These are phyloP conservation scores for Rhinichthys osculus DNA, from an alignment of 2,797 vertebrate species.

Conservation along the genomic window DNA sequence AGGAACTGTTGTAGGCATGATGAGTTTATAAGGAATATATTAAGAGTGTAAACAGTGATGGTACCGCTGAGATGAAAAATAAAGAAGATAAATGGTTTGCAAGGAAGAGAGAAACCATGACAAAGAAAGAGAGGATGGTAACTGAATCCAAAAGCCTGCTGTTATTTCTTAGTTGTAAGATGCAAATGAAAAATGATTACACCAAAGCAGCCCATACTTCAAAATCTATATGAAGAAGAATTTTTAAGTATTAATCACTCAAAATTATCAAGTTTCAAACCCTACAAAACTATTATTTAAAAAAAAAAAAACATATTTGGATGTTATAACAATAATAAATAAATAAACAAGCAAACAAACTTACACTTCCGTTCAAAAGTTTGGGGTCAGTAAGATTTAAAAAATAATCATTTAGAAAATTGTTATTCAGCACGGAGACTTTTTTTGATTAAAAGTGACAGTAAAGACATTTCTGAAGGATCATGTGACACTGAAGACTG, in stretches of 20 bases:
- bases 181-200: not conserved
- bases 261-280: not conserved
- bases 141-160: not conserved
- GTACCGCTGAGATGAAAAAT: conserved; percentile 35
- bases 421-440: not conserved
- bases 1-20: conserved; percentile 11
- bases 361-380: not conserved
- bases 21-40: conserved; percentile 38
- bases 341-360: not conserved
- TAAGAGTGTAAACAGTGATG: conserved; percentile 26
- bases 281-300: no score
- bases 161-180: not conserved
- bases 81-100: not conserved
- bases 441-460: not conserved
- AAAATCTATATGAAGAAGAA: not conserved
- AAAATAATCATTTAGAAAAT: not conserved
- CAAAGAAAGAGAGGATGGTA: not conserved
- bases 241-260: not conserved
- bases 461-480: not conserved
- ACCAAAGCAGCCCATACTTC: not conserved
- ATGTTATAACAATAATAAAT: no score
- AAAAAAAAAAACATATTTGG: no score
- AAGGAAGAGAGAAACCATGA: not conserved
- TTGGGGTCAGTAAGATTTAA: not conserved
- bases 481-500: not conserved